phyloP scores from a whole-genome alignment of 2,888 invertebrate genomes.

The Omphaloscelis lunosa region DNA sequence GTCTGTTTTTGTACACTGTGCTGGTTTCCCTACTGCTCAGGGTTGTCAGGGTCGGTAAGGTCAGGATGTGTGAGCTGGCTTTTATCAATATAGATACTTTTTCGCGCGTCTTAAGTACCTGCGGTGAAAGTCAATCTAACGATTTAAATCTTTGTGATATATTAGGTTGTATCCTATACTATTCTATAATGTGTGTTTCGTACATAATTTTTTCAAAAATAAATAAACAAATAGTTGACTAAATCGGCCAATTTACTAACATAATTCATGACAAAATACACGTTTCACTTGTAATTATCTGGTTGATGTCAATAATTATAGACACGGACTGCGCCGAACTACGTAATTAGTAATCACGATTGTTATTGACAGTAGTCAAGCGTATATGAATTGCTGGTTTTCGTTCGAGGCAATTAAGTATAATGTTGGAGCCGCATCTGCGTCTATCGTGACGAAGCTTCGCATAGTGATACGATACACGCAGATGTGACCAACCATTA shows the following conservation, averaged over 20 bases:
- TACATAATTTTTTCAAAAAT: not conserved
- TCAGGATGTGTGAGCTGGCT: not conserved
- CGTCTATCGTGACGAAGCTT: too few relatives aligned
- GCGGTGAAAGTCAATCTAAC: not conserved
- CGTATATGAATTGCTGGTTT: not conserved
- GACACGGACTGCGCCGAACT: constrained; percentile 18
- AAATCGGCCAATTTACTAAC: not conserved
- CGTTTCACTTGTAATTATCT: constrained; percentile 12
- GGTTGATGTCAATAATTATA: constrained; percentile 32
- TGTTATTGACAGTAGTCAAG: constrained; percentile 23
- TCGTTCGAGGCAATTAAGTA: constrained; percentile 15
- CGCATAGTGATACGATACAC: too few relatives aligned
- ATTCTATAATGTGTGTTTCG: not conserved
- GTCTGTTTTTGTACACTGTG: too few relatives aligned
- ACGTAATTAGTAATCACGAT: constrained; percentile 38
- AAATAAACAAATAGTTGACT: not conserved
- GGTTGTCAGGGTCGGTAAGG: too few relatives aligned
- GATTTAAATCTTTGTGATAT: not conserved
- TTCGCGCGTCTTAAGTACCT: not conserved
- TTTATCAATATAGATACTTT: not conserved
- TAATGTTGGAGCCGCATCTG: too few relatives aligned
- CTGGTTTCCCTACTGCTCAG: too few relatives aligned
- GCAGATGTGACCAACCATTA: too few relatives aligned
- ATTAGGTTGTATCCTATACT: not conserved
- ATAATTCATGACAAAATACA: constrained; percentile 10